phyloP scores from a whole-genome alignment of 2,113 vertebrate genomes.

The Cryptomyrus ogoouensis region DNA sequence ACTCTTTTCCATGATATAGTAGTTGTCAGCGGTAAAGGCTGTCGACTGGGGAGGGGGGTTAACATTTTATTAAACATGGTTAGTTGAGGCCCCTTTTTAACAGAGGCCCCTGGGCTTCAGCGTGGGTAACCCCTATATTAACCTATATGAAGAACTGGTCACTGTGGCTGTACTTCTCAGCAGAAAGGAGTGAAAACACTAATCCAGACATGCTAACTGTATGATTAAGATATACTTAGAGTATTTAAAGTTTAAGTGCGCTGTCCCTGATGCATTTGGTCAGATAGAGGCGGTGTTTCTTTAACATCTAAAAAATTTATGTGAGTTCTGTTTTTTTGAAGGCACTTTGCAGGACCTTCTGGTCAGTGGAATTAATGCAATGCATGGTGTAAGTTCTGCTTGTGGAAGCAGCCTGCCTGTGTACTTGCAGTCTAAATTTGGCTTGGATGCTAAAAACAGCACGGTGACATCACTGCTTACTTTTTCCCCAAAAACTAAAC shows the following conservation, averaged over 20 bases:
- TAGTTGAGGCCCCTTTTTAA: neutral
- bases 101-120: neutral
- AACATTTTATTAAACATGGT: neutral
- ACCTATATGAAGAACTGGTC: neutral
- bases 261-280: neutral
- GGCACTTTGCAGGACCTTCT: neutral
- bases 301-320: neutral
- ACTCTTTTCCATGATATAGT: neutral
- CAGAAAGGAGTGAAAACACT: neutral
- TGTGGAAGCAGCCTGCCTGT: neutral
- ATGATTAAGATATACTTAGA: neutral
- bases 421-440: neutral
- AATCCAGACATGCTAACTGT: neutral
- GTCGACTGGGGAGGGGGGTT: neutral
- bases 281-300: neutral
- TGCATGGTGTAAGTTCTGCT: neutral
- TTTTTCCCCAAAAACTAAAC: neutral
- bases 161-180: neutral
- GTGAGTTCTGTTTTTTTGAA: neutral
- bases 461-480: neutral
- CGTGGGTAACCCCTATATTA: neutral
- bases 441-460: neutral
- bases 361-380: neutral
- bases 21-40: neutral
- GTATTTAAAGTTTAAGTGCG: neutral